These are phyloP conservation scores for Cassiopea xamachana DNA, from an alignment of 30 jellyfish, hydroid and myxozoan genomes.

Conservation along the genomic window DNA sequence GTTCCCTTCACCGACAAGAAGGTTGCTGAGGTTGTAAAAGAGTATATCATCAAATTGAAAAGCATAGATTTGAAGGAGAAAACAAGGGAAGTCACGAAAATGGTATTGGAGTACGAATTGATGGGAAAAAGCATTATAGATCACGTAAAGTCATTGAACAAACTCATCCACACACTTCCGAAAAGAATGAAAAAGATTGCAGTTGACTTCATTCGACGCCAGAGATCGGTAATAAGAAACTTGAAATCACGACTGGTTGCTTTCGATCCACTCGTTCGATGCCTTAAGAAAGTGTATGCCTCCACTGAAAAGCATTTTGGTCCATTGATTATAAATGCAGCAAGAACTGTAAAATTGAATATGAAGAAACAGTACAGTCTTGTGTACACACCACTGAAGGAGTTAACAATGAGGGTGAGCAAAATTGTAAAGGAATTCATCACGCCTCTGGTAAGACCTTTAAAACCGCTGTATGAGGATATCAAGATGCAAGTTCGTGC, in stretches of 20 bases:
- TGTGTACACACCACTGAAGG: slow-evolving; percentile 43
- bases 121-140: slow-evolving; percentile 62
- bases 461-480: slow-evolving; percentile 65
- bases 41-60: slow-evolving; percentile 30
- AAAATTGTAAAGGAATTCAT: slow-evolving; percentile 41
- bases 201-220: slow-evolving; percentile 19
- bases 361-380: slow-evolving; percentile 39
- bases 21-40: slow-evolving; percentile 54
- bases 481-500: slow-evolving; percentile 70
- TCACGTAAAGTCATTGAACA: slow-evolving; percentile 42
- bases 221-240: slow-evolving; percentile 30
- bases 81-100: slow-evolving; percentile 37
- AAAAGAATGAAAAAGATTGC: slow-evolving; percentile 54
- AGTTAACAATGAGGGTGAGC: slow-evolving; percentile 12
- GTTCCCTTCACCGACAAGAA: slow-evolving; percentile 85
- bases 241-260: slow-evolving; percentile 27
- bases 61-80: slow-evolving; percentile 54
- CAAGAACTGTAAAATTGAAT: background rate
- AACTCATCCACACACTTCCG: slow-evolving; percentile 67
- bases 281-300: slow-evolving; percentile 49
- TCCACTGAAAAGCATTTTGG: slow-evolving; percentile 81
- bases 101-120: slow-evolving; percentile 64
- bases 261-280: slow-evolving; percentile 73
- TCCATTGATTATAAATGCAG: slow-evolving; percentile 70
- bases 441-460: slow-evolving; percentile 75